Evolutionary conservation across 2,113 vertebrate genomes (phyloP), one percentile per base, ranked within the genome.

Genomic region (Euleptes europaea): DNA sequence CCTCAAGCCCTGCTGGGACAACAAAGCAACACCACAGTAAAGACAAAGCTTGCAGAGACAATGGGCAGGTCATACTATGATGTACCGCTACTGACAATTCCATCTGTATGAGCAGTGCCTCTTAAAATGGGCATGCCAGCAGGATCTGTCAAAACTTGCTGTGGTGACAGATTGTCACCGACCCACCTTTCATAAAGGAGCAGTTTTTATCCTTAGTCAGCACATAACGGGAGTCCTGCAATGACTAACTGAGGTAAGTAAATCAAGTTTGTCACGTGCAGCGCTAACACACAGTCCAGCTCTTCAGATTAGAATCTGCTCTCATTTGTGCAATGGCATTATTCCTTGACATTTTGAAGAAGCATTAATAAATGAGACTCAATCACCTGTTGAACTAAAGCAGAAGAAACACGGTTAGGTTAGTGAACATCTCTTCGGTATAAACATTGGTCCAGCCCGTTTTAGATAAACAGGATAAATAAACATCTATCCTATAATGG

Each of bases 351-450:
- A 80, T 95, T 99, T 88, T 99, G 98, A 91, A 99, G 97, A 47
- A 99, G 94, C 93, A 97, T 97, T 90, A 99, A 89, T 87, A 99
- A 94, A 90, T 99, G 98, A 35, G 97, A 97, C 88, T 99, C 98
- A 92, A 99, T 99, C 89, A 98, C 98, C 97, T 99, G 99, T 96
- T 99, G 99, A 94, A 99, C 99, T 99, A 82, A 91, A 93, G 86
- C 85, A 92, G 89, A 80, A 67, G 60, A 11, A 86, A 73, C 8
- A 63, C 81, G 77, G 11, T 49, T 44, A 84, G 75, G 12, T 49
- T 44, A 84, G 7, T n/a, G 11, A 78, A 88, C 4, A 35, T 85
- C 84, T 84, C 82, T 54, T 87, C 26, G 12, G 42, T 31, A 90
- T 60, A 79, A 72, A 33, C 5, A 14, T 54, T 83, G 80, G 17